phyloP scores from a whole-genome alignment of 92 coral and sea anemone species.

The Anthopleura xanthogrammica region DNA sequence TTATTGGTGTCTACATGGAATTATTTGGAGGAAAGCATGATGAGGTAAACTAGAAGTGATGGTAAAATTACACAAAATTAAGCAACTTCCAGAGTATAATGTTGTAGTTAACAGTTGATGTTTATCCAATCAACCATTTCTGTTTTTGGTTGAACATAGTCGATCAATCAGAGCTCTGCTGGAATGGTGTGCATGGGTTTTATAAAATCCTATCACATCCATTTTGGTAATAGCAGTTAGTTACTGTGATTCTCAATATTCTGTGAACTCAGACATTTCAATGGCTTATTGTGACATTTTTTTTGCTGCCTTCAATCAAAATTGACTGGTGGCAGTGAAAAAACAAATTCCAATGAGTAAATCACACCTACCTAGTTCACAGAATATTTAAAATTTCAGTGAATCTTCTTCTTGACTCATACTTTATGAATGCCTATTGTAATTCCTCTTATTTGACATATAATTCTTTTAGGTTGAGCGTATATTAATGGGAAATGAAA shows the following conservation, averaged over 20 bases:
- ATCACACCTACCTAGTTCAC: too few relatives aligned
- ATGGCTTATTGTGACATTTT: too few relatives aligned
- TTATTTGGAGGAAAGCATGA: slow-evolving; percentile 61
- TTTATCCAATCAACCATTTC: background rate
- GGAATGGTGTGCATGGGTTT: background rate
- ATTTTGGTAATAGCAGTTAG: too few relatives aligned
- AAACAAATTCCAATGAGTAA: too few relatives aligned
- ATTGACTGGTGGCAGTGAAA: too few relatives aligned
- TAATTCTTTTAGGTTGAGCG: slow-evolving; percentile 22
- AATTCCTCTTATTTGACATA: background rate
- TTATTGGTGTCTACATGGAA: slow-evolving; percentile 64
- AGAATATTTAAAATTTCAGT: too few relatives aligned
- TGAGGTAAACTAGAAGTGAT: slow-evolving; percentile 40
- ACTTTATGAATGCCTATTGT: background rate
- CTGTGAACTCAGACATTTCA: too few relatives aligned
- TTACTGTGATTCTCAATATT: too few relatives aligned
- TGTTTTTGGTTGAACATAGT: background rate
- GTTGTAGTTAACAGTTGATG: background rate
- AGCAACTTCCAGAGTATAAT: too few relatives aligned
- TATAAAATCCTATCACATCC: too few relatives aligned
- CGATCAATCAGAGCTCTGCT: background rate
- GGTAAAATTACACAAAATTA: background rate
- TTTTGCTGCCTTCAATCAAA: too few relatives aligned
- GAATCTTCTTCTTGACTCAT: too few relatives aligned
- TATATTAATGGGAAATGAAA: slow-evolving; percentile 22